Evolutionary conservation across 2,888 invertebrate species (phyloP), one percentile per base, ranked within the genome.

Genomic region (Osmoderma eremita): DNA sequence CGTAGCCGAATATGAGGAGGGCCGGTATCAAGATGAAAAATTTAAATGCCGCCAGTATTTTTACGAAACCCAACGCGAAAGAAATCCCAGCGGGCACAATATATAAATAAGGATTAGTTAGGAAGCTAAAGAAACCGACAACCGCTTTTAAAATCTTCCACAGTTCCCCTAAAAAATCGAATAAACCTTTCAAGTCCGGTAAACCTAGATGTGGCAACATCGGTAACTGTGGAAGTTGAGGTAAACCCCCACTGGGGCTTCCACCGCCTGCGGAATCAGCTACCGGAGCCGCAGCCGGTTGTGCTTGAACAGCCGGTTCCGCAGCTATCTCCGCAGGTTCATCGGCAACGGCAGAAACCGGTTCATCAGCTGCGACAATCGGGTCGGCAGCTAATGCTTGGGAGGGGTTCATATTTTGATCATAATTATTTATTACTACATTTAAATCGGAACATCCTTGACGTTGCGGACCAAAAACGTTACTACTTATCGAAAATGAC

Each of bases 361-460:
- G 38, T 3, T 42, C 67, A n/a, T 68, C 67, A 15, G 69, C 76
- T 56, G 76, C 75, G 24, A 82, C 81, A n/a, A 30, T 5, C 6
- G 30, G 30, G 10, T 30, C 30, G 2, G 30, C 30, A 30, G 30
- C 30, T 30, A 30, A 6, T 8, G 30, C 30, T 30, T 30, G 30
- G 10, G 30, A 30, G 1, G 30, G 30, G 1, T 3, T 30, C 10
- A 30, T 10, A 10, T 86, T 87, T 72, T 88, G 89, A 42, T 89
- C 83, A 10, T 30, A 30, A 10, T 30, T 30, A 71, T 90, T 90
- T 1, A 91, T 87, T 13, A 90, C 87, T 65, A 91, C 87, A 76
- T 89, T 90, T 68, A 90, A 80, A 81, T 90, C 90, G 0, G 89
- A 88, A 73, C 91, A 91, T 3, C 86, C 88, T 73, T 69, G 68